Evolutionary conservation across 2,888 invertebrate species (phyloP), one percentile per base, ranked within the genome.

Genomic region (Chamaedrilus cognettii): DNA sequence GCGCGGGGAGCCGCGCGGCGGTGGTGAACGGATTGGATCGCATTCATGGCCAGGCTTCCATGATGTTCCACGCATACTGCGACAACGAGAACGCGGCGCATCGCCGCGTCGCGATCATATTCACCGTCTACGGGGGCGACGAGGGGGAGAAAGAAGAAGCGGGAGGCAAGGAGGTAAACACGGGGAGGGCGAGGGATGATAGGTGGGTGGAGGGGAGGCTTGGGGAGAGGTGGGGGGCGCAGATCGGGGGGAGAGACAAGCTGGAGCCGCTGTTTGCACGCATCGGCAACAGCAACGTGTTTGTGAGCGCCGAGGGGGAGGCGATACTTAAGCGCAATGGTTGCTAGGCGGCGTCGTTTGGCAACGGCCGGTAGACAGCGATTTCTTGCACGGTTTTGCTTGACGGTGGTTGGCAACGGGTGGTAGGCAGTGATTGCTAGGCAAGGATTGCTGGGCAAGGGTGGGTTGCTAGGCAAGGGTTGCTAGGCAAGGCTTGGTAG

Each of bases 21-120:
- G 69, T 79, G 1, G 61, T 80, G 26, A 75, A 76, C 49, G 75
- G 77, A 66, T 62, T 80, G 26, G 77, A 80, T 33, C 62, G 56
- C 7, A 62, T 79, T 4, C 72, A 73, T 1, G 77, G 77, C 0
- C 60, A 72, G 23, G 75, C 77, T 15, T 75, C 77, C 0, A 72
- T 80, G 35, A 66, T 80, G 28, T 72, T 80, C 1, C 80, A 80
- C 69, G 77, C 76, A 2, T 79, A 75, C 68, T 80, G 80, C 68
- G 80, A 80, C 66, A 77, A 77, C 26, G 79, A 79, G 65, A 78
- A 80, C 67, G 80, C 80, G n/a, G 80, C 79, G 2, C 78, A 72
- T 63, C 79, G 78, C 65, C 70, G 77, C 28, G 77, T 75, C 4
- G 71, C 76, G 49, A 72, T 79, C 4, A 69, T 79, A 5, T 69